A percentile compares a stretch with the other conserved stretches of the same genome.
Conservation (phyloP, 2,113 vertebrate genomes). For the Poeciliopsis prolifica region DNA sequence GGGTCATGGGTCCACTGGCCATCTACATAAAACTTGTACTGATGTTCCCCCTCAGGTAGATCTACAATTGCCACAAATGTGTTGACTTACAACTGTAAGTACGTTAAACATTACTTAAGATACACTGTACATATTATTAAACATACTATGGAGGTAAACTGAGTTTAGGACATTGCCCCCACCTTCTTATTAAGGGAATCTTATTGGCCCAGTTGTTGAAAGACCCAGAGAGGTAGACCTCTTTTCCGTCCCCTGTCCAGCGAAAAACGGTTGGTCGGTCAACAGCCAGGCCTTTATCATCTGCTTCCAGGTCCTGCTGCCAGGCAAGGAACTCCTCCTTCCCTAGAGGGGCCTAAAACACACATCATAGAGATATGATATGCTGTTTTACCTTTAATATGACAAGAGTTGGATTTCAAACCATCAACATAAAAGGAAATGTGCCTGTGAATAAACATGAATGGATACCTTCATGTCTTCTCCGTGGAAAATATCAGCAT, state of each 20-base stretch:
- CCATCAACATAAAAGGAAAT: neutral
- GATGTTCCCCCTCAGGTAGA: constrained; percentile 96
- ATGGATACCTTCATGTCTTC: constrained; percentile 91
- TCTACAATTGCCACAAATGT: constrained; percentile 97
- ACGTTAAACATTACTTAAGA: too few species aligned
- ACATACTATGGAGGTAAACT: too few species aligned
- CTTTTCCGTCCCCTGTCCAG: constrained; percentile 94
- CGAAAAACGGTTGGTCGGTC: constrained; percentile 95
- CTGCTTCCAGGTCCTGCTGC: constrained; percentile 92
- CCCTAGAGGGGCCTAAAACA: constrained; percentile 84
- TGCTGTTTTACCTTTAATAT: neutral
- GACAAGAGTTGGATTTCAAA: neutral
- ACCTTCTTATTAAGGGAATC: constrained; percentile 95
- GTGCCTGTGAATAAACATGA: neutral
- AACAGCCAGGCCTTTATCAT: constrained; percentile 85
- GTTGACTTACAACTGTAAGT: too few species aligned
- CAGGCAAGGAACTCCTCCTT: constrained; percentile 95
- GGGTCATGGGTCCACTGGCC: constrained; percentile 98
- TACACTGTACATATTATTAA: too few species aligned
- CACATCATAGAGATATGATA: neutral
- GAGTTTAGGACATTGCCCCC: neutral
- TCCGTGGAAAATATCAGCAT: constrained; percentile 91
- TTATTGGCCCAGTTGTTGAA: constrained; percentile 97
- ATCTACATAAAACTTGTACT: constrained; percentile 98
- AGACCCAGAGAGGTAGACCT: constrained; percentile 94